phyloP scores from a whole-genome alignment of 2,113 vertebrate species.

The Austrofundulus limnaeus region DNA sequence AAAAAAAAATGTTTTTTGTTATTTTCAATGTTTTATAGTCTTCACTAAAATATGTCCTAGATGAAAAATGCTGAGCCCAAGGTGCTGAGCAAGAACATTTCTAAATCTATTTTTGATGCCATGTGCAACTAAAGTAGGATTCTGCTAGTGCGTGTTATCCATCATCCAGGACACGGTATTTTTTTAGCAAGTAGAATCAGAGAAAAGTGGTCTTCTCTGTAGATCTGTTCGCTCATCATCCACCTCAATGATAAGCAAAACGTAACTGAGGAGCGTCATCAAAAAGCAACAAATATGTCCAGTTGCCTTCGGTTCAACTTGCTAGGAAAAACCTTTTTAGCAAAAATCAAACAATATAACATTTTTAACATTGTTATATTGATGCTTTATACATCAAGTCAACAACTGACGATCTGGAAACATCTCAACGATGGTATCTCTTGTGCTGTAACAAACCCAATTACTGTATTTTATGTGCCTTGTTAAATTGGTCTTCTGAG shows the following conservation, averaged over 20 bases:
- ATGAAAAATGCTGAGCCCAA: not conserved
- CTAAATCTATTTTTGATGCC: too few species aligned
- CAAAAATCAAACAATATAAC: not conserved
- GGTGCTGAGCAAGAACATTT: not conserved
- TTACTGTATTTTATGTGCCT: too few species aligned
- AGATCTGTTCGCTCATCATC: too few species aligned
- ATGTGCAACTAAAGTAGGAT: too few species aligned
- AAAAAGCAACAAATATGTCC: too few species aligned
- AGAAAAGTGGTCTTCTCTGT: too few species aligned
- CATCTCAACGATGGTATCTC: not conserved
- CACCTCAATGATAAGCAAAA: too few species aligned
- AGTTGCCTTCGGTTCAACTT: too few species aligned
- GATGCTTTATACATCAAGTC: not conserved
- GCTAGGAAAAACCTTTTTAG: not conserved
- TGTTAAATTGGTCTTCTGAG: not conserved
- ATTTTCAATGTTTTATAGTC: not conserved
- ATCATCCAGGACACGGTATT: too few species aligned
- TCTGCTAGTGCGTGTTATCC: too few species aligned
- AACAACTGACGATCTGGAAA: not conserved
- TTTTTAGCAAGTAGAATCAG: too few species aligned
- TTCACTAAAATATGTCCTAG: not conserved
- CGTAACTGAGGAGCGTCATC: too few species aligned
- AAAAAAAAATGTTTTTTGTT: not conserved
- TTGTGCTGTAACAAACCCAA: not conserved
- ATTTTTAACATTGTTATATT: not conserved